Conservation (phyloP, 2,797 vertebrate species). For the Euphonia xanthogaster region DNA sequence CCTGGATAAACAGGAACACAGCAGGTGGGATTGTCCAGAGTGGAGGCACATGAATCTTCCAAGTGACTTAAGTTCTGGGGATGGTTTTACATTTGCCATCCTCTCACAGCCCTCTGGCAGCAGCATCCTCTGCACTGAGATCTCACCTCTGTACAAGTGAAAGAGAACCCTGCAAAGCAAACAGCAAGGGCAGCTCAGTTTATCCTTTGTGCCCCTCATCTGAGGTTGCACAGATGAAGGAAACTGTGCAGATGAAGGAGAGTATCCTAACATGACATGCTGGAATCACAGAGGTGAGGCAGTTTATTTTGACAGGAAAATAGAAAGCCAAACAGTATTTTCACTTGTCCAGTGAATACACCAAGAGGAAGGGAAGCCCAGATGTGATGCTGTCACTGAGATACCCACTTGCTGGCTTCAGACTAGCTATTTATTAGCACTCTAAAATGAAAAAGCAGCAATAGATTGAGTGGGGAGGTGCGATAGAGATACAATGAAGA, state of each 20-base stretch:
- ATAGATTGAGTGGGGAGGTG: not conserved
- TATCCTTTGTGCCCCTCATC: rapidly evolving
- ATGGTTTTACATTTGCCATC: not conserved
- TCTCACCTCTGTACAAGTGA: not conserved
- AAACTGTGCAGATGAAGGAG: not conserved
- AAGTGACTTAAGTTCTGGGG: not conserved
- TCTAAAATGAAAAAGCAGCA: not conserved
- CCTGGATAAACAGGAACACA: not conserved
- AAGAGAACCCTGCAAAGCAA: not conserved
- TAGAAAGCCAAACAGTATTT: not conserved
- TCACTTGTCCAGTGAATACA: not conserved
- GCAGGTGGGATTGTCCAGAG: not conserved
- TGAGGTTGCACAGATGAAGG: not conserved
- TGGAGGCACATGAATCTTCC: rapidly evolving
- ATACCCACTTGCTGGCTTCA: not conserved
- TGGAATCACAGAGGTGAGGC: not conserved
- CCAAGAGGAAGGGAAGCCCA: not conserved
- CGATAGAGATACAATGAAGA: not conserved
- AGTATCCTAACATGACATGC: not conserved
- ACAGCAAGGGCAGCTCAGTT: not conserved
- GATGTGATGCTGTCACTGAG: not conserved
- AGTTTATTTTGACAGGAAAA: not conserved
- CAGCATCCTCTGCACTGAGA: not conserved
- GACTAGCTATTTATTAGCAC: not conserved
- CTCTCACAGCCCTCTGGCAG: not conserved